These are phyloP conservation scores for Phylloscopus whistleri DNA, from an alignment of 2,113 vertebrate genomes.

Conservation along the genomic window DNA sequence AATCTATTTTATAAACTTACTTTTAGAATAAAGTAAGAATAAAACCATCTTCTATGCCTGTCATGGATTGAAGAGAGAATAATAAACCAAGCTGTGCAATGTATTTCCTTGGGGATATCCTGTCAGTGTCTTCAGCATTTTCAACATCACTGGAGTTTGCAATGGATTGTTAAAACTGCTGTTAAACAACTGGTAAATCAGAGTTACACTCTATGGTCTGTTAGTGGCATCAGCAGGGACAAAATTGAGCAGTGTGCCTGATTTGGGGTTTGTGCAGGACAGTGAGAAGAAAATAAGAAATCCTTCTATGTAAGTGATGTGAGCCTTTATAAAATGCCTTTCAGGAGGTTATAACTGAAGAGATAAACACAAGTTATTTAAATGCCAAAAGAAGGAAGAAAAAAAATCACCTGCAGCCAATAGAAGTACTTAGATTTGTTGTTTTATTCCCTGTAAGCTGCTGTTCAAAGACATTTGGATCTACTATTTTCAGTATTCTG, in stretches of 20 bases:
- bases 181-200: background rate
- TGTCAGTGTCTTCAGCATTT: constrained; percentile 2
- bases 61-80: background rate
- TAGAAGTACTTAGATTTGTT: background rate
- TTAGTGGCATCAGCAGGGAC: background rate
- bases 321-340: background rate
- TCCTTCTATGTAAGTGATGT: background rate
- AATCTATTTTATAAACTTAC: background rate
- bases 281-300: background rate
- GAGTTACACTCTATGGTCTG: background rate
- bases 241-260: background rate
- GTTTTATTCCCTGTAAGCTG: background rate
- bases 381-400: background rate
- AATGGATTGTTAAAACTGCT: background rate
- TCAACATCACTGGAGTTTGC: background rate
- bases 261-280: background rate
- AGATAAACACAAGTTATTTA: background rate
- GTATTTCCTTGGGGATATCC: background rate
- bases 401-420: background rate
- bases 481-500: background rate
- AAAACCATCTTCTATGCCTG: background rate
- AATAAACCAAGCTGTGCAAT: background rate
- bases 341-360: background rate
- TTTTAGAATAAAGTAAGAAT: background rate
- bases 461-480: background rate